phyloP scores from a whole-genome alignment of 2,888 invertebrate genomes.

The Agrochola litura region DNA sequence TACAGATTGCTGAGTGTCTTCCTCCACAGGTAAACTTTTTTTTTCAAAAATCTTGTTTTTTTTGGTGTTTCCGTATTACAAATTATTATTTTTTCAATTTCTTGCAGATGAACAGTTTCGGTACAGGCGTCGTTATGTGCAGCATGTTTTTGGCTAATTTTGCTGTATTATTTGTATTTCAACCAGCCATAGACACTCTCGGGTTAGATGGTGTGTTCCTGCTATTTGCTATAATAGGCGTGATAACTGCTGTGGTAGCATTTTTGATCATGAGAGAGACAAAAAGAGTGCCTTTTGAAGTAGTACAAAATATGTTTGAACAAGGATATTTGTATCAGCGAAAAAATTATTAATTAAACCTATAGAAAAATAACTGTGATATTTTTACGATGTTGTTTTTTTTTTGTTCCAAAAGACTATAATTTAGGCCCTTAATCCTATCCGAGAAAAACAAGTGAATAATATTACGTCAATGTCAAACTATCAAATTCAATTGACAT shows the following conservation, averaged over 20 bases:
- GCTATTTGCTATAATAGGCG: conserved; percentile 71
- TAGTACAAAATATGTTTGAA: conserved; percentile 71
- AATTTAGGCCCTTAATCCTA: background rate
- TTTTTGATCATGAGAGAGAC: conserved; percentile 80
- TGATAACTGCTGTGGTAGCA: conserved; percentile 68
- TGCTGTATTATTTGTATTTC: conserved; percentile 64
- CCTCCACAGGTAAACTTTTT: conserved; percentile 68
- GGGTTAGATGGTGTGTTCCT: conserved; percentile 80
- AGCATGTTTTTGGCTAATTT: conserved; percentile 69
- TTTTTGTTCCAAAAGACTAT: conserved; percentile 1
- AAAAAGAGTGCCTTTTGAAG: conserved; percentile 73
- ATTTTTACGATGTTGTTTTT: background rate
- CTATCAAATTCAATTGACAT: conserved; percentile 18
- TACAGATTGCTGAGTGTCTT: conserved; percentile 71
- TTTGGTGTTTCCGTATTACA: background rate
- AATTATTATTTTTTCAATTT: background rate
- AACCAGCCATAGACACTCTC: conserved; percentile 64
- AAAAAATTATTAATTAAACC: conserved; percentile 12
- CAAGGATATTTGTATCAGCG: conserved; percentile 68
- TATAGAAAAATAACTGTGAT: conserved; percentile 14
- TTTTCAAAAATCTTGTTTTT: background rate
- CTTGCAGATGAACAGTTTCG: conserved; percentile 71
- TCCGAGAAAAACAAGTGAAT: conserved; percentile 13
- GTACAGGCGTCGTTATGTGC: conserved; percentile 57
- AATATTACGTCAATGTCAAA: conserved; percentile 4